Percentiles rank a stretch among this genome's conserved stretches.
Evolutionary conservation across 2,797 vertebrate genomes (phyloP).

Genomic region (Mormyrus proboscirostris): DNA sequence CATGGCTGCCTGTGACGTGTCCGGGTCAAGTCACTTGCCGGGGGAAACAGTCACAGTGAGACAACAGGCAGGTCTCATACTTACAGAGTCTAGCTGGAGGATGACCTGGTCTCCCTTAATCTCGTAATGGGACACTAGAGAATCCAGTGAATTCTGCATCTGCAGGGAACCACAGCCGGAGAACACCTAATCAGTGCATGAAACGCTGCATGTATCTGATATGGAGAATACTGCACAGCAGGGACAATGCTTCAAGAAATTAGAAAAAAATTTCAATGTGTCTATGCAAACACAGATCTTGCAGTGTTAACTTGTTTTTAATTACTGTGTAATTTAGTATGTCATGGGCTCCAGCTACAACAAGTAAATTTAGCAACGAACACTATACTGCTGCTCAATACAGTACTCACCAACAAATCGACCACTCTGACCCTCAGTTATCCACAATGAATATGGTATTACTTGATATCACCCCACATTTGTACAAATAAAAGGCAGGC

Average conservation of each 20-base stretch:
- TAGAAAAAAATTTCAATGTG: not conserved
- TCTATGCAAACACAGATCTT: not conserved
- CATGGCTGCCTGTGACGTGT: not conserved
- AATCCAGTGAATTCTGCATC: conserved; percentile 65
- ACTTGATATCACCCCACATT: not conserved
- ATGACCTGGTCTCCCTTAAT: conserved; percentile 67
- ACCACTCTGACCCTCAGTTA: not conserved
- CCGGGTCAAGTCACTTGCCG: not conserved
- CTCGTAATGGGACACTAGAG: conserved; percentile 65
- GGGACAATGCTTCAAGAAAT: not conserved
- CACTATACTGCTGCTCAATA: not conserved
- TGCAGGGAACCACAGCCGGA: conserved; percentile 39
- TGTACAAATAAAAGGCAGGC: not conserved
- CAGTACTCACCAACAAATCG: not conserved
- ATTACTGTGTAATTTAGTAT: not conserved
- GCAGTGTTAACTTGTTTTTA: not conserved
- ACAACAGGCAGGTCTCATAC: conserved; percentile 29
- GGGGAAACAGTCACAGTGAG: not conserved
- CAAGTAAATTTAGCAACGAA: not conserved
- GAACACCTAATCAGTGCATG: not conserved
- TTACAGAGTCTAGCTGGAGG: conserved; percentile 69
- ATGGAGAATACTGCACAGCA: not conserved
- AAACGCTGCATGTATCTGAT: not conserved
- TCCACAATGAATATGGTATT: not conserved
- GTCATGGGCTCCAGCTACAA: not conserved